Conservation (phyloP, 2,888 invertebrate species). For the Acleris laterana region DNA sequence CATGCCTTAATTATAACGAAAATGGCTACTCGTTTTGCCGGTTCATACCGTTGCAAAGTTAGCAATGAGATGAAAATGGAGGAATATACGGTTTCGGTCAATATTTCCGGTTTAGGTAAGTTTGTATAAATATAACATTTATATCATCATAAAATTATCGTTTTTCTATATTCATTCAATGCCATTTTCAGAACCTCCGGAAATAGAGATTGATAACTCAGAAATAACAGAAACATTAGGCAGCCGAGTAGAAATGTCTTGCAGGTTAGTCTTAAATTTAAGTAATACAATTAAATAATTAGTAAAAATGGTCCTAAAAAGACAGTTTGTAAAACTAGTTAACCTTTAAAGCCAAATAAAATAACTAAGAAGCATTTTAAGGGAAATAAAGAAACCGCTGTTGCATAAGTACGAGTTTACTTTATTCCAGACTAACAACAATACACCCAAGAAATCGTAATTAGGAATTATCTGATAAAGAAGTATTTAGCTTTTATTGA, state of each 20-base stretch:
- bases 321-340: too few species aligned
- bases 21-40: conserved; percentile 60
- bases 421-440: too few species aligned
- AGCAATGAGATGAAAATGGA: conserved; percentile 51
- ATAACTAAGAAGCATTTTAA: too few species aligned
- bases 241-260: conserved; percentile 54
- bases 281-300: neutral
- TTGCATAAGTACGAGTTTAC: neutral
- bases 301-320: neutral
- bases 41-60: conserved; percentile 61
- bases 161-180: neutral
- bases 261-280: conserved; percentile 55
- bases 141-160: neutral
- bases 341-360: too few species aligned
- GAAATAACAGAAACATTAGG: conserved; percentile 54
- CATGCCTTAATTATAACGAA: conserved; percentile 57
- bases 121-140: neutral
- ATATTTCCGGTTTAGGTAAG: conserved; percentile 69
- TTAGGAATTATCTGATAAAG: too few species aligned
- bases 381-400: neutral
- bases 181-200: conserved; percentile 58
- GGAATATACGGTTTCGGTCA: conserved; percentile 49
- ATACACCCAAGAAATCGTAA: too few species aligned
- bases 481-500: too few species aligned
- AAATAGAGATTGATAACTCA: conserved; percentile 48